Evolutionary conservation across 2,888 invertebrate species (phyloP).

Genomic region (Drosophila tanythrix): DNA sequence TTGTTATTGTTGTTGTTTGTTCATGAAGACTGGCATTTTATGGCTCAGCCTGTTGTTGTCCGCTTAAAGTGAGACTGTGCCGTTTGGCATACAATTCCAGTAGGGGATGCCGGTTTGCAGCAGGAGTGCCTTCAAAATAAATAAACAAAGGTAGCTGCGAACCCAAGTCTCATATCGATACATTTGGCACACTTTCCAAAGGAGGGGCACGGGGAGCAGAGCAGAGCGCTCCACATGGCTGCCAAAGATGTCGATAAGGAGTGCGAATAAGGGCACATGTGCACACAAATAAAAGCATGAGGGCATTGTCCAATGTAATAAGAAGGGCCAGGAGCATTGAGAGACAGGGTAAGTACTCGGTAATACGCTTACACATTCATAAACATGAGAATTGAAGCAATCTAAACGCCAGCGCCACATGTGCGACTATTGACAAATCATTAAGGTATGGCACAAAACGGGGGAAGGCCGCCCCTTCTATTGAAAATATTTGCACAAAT

Average conservation of each 20-base stretch:
- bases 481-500: slow-evolving; percentile 54
- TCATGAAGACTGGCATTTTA: slow-evolving; percentile 42
- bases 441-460: slow-evolving; percentile 45
- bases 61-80: slow-evolving; percentile 50
- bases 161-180: slow-evolving; percentile 47
- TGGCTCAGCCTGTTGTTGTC: slow-evolving; percentile 23
- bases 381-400: slow-evolving; percentile 53
- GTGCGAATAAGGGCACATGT: slow-evolving; percentile 46
- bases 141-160: slow-evolving; percentile 45
- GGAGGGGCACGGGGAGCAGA: background rate
- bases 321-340: background rate
- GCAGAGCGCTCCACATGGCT: slow-evolving; percentile 44
- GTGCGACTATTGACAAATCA: slow-evolving; percentile 67
- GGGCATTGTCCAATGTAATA: slow-evolving; percentile 45
- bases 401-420: slow-evolving; percentile 52
- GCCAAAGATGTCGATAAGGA: slow-evolving; percentile 54
- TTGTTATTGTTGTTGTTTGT: slow-evolving; percentile 13
- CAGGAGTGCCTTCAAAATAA: slow-evolving; percentile 37
- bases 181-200: slow-evolving; percentile 57
- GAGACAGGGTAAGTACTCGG: slow-evolving; percentile 1
- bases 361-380: slow-evolving; percentile 61
- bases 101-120: slow-evolving; percentile 30
- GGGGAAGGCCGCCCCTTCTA: background rate
- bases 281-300: slow-evolving; percentile 30
- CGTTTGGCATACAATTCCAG: slow-evolving; percentile 28